Percentiles rank a stretch among this genome's conserved stretches.
These are phyloP conservation scores for Botia almorhae DNA, from an alignment of 2,797 vertebrate species.

Conservation along the genomic window DNA sequence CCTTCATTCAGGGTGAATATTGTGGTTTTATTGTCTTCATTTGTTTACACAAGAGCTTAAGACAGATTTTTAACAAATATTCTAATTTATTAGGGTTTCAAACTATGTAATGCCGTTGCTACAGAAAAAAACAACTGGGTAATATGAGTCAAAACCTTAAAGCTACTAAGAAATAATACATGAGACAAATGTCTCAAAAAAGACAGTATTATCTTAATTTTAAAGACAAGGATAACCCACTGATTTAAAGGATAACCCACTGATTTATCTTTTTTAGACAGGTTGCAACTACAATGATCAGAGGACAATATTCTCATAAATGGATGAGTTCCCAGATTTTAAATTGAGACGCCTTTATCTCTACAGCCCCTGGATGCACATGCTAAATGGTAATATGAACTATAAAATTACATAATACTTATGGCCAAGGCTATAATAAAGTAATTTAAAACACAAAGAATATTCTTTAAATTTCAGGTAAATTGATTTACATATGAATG, in stretches of 20 bases:
- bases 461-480: not conserved
- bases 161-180: no score
- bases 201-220: not conserved
- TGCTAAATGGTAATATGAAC: not conserved
- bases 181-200: no score
- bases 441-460: no score
- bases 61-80: no score
- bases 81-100: no score
- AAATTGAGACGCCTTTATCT: constrained; percentile 74
- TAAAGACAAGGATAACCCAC: not conserved
- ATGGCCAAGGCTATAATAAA: no score
- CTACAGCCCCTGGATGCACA: constrained; percentile 57
- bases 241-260: not conserved
- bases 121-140: no score
- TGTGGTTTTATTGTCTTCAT: no score
- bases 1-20: no score
- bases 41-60: no score
- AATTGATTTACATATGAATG: not conserved
- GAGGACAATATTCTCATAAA: constrained; percentile 53
- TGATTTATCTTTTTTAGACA: not conserved
- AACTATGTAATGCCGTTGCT: no score
- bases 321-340: constrained; percentile 74
- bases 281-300: constrained; percentile 45
- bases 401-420: not conserved
- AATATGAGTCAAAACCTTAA: no score